Conservation (phyloP, 2,888 invertebrate species). For the Temnothorax ravouxi region DNA sequence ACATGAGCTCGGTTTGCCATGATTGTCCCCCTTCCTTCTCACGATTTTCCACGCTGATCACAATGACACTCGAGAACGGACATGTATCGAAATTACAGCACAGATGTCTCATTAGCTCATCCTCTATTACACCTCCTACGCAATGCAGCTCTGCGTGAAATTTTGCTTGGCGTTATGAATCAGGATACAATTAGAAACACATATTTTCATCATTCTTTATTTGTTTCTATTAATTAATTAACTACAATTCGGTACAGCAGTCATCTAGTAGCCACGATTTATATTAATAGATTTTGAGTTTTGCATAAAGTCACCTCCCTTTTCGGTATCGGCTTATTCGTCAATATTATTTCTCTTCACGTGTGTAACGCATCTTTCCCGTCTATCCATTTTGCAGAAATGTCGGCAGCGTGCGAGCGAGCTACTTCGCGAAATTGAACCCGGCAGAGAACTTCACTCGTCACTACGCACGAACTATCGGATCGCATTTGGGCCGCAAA, state of each 20-base stretch:
- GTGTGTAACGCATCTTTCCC: no score
- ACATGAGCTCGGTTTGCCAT: neutral
- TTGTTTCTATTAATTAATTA: neutral
- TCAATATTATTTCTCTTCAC: conserved; percentile 3
- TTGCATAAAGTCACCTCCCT: neutral
- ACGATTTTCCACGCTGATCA: conserved; percentile 8
- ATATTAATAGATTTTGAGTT: neutral
- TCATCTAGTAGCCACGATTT: neutral
- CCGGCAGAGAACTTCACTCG: neutral
- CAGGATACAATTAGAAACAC: neutral
- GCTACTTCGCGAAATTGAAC: conserved; percentile 37
- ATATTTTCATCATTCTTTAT: neutral
- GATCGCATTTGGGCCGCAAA: conserved; percentile 19
- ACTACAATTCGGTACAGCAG: neutral
- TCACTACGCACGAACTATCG: neutral
- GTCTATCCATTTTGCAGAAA: neutral
- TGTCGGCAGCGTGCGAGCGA: neutral
- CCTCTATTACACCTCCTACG: neutral
- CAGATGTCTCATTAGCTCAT: conserved; percentile 34
- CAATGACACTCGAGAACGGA: conserved; percentile 6
- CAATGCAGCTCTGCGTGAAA: neutral
- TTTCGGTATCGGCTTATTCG: neutral
- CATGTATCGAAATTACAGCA: conserved; percentile 28
- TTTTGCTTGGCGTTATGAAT: neutral
- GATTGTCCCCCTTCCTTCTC: neutral